These are phyloP conservation scores for Branchellion lobata DNA, from an alignment of 2,888 invertebrate species.

Conservation along the genomic window DNA sequence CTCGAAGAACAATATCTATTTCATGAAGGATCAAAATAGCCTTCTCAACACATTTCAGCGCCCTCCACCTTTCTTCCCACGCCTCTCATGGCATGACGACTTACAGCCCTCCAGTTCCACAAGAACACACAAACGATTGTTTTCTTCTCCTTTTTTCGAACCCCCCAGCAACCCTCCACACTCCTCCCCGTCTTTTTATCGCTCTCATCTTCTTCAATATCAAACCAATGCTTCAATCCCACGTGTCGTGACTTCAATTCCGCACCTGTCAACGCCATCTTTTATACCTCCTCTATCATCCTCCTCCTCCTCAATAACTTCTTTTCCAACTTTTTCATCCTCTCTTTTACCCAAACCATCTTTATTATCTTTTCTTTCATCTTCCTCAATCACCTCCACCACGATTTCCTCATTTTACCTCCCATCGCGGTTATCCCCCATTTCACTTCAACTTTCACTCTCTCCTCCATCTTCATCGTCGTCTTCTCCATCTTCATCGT, in stretches of 20 bases:
- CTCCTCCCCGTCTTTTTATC: neutral
- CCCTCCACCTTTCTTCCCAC: too few relatives aligned
- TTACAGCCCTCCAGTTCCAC: neutral
- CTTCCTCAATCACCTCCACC: too few relatives aligned
- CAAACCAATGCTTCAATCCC: conserved; percentile 20
- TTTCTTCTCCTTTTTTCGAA: neutral
- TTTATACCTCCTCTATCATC: neutral
- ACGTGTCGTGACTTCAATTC: conserved; percentile 22
- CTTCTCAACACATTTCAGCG: too few relatives aligned
- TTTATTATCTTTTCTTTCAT: neutral
- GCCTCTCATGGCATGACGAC: too few relatives aligned
- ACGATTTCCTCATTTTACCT: too few relatives aligned
- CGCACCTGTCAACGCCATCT: conserved; percentile 7
- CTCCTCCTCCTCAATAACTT: neutral
- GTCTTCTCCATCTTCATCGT: neutral
- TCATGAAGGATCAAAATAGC: too few relatives aligned
- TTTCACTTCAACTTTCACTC: too few relatives aligned
- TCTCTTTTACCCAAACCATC: neutral
- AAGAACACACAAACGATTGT: neutral
- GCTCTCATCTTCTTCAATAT: neutral
- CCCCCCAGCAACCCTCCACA: neutral
- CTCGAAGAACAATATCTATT: too few relatives aligned
- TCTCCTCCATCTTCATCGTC: too few relatives aligned
- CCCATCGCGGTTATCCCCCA: too few relatives aligned
- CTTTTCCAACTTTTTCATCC: neutral